A percentile compares a stretch with the other conserved stretches of the same genome.
These are phyloP conservation scores for Kryptolebias marmoratus DNA, from an alignment of 2,113 vertebrate genomes.

Conservation along the genomic window DNA sequence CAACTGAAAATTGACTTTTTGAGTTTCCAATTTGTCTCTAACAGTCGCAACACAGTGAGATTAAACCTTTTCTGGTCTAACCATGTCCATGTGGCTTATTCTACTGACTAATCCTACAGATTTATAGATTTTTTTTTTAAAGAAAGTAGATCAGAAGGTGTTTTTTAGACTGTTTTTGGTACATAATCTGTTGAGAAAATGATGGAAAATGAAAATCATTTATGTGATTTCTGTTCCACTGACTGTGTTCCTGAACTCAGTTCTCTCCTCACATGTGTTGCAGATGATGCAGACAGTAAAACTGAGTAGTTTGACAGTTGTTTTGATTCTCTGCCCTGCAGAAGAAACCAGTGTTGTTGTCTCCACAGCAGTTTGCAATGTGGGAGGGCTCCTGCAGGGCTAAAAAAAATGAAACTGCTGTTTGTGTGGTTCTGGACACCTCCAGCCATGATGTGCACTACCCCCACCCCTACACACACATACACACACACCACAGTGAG, in stretches of 20 bases:
- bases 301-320: conserved; percentile 19
- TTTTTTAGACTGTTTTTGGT: no score
- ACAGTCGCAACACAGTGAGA: no score
- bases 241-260: conserved; percentile 11
- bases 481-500: conserved; percentile 16
- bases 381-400: conserved; percentile 49
- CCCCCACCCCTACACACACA: no score
- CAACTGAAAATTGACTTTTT: no score
- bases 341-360: conserved; percentile 36
- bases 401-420: conserved; percentile 61
- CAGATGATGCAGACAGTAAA: conserved; percentile 58
- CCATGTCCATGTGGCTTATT: no score
- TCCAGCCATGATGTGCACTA: conserved; percentile 36
- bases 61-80: no score
- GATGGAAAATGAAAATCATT: background rate
- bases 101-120: no score
- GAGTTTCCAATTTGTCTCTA: no score
- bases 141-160: no score
- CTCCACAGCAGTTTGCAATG: conserved; percentile 22
- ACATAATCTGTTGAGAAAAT: background rate
- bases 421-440: conserved; percentile 33
- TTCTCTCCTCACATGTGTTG: conserved; percentile 50
- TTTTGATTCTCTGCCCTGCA: conserved; percentile 45
- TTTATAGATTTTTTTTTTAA: no score
- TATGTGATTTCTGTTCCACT: conserved; percentile 27